Base-by-base conservation (phyloP, 2,888 invertebrate species). In the Imbricaverruca yamaguchii region DNA sequence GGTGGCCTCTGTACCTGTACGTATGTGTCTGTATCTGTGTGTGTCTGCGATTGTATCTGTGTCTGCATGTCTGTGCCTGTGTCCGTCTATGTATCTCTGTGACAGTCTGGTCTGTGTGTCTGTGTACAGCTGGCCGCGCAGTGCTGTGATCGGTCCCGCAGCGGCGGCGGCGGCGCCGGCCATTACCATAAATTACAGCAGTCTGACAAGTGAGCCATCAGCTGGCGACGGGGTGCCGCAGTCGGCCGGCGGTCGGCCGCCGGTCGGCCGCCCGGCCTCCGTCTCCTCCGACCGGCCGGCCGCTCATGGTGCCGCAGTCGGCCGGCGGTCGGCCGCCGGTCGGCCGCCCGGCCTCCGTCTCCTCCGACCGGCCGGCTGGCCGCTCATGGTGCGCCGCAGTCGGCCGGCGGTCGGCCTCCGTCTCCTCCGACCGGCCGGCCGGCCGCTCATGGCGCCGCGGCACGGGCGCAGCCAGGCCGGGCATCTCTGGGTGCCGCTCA, bases 131-230 rank as follows among this genome's bases (percentile, higher is more conserved):
- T 9, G 65, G 9, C n/a, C 10, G 23, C 0, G 23, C 39, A 39
- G 39, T 39, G 4, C 39, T 39, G 39, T 39, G 39, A 39, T 39
- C 39, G 39, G 39, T 39, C 39, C 39, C 39, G 39, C 39, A 4
- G 10, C n/a, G 23, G 65, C 23, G n/a, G 15, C 61, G 18, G 61
- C 61, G 13, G 61, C 13, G 61, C 12, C 18, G 61, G 18, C 61
- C 61, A 61, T 61, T 61, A 61, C 61, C 61, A 61, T 61, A 61
- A 61, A 61, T 61, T 61, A 61, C 61, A 9, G n/a, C 8, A 1
- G 65, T 23, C 9, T 65, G 65, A 65, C 65, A 65, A 65, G 65
- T 65, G 65, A 65, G 65, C 65, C 65, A 65, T 65, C 65, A 65
- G 65, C 65, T 65, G n/a, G 1, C 65, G 23, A 23, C 23, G 65